phyloP scores from a whole-genome alignment of 30 jellyfish, hydroid and myxozoan genomes.

The Clytia hemisphaerica region DNA sequence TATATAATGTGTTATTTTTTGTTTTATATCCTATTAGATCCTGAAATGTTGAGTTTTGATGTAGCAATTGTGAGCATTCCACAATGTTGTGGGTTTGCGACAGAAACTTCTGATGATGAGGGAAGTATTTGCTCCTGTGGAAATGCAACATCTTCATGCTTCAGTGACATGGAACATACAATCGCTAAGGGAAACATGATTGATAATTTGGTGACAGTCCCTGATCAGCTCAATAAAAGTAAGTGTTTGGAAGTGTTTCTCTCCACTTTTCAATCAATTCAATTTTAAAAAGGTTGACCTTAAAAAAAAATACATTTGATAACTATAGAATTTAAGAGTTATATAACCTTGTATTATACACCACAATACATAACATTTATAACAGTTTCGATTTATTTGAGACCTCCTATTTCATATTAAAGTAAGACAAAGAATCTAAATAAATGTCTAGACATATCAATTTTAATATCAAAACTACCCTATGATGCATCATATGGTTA shows the following conservation, averaged over 20 bases:
- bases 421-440: no score
- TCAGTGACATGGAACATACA: slow-evolving; percentile 64
- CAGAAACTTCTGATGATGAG: slow-evolving; percentile 37
- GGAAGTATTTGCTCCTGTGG: slow-evolving; percentile 55
- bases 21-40: slow-evolving; percentile 40
- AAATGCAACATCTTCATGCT: slow-evolving; percentile 29
- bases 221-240: slow-evolving; percentile 79
- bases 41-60: slow-evolving; percentile 66
- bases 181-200: slow-evolving; percentile 63
- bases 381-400: no score
- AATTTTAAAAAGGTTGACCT: neutral
- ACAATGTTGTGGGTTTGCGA: slow-evolving; percentile 63
- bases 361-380: no score
- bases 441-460: no score
- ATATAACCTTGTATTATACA: no score
- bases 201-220: slow-evolving; percentile 44
- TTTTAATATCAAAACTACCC: no score
- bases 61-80: slow-evolving; percentile 65
- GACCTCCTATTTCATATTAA: no score
- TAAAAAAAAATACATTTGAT: no score
- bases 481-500: neutral
- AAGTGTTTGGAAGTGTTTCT: slow-evolving; percentile 11
- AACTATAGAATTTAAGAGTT: no score
- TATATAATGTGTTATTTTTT: neutral
- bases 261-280: neutral